These are phyloP conservation scores for Eupithecia insigniata DNA, from an alignment of 2,888 invertebrate species.

Conservation along the genomic window DNA sequence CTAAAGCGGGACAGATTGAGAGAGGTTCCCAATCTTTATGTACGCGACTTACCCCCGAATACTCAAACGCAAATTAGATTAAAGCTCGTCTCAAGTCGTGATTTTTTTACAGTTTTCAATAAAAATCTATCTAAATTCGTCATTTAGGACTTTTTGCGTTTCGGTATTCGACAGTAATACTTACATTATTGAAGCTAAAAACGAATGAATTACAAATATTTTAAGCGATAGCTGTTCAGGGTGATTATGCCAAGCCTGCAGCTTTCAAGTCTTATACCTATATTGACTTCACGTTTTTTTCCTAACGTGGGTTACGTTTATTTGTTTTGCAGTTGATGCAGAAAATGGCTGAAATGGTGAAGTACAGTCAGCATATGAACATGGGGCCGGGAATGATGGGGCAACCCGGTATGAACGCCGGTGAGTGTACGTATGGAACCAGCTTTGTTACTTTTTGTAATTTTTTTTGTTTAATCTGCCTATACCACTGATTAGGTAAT, in stretches of 20 bases:
- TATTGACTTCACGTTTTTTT: neutral
- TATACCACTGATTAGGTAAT: no score
- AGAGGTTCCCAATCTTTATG: neutral
- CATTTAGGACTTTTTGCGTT: no score
- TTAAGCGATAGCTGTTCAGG: neutral
- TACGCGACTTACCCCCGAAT: neutral
- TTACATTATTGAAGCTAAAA: neutral
- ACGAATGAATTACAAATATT: neutral
- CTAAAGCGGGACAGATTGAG: neutral
- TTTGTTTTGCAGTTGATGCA: conserved; percentile 72
- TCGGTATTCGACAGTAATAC: no score
- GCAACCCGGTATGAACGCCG: conserved; percentile 67
- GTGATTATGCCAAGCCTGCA: neutral
- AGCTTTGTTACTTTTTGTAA: neutral
- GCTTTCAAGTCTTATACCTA: neutral
- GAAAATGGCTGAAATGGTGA: conserved; percentile 76
- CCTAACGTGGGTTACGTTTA: conserved; percentile 36
- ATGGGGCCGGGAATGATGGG: conserved; percentile 77
- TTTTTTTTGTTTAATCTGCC: no score
- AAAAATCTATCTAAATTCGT: no score
- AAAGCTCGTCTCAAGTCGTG: no score
- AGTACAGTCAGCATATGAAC: conserved; percentile 72
- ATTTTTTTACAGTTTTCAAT: no score
- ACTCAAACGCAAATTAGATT: no score
- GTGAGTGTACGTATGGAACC: conserved; percentile 51